Percentiles rank a stretch among this genome's conserved stretches.
phyloP scores from a whole-genome alignment of 2,888 invertebrate genomes.

The Nymphalis polychloros region DNA sequence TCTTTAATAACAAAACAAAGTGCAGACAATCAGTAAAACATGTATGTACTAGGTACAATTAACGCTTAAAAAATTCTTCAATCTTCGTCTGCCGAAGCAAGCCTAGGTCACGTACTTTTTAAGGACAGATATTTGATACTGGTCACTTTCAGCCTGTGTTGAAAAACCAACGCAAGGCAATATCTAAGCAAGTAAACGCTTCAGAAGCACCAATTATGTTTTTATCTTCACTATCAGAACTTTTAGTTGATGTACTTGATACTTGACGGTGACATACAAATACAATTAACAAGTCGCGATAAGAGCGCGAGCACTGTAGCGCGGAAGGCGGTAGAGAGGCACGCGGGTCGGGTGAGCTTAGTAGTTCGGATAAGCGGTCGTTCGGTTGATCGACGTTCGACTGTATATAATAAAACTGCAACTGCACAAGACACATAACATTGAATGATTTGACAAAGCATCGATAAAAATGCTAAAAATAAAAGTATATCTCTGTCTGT shows the following conservation, averaged over 20 bases:
- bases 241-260: background rate
- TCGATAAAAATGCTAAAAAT: too few relatives aligned
- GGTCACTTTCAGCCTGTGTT: conserved; percentile 39
- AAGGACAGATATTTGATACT: conserved; percentile 33
- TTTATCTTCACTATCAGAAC: background rate
- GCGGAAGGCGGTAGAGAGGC: too few relatives aligned
- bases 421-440: too few relatives aligned
- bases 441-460: too few relatives aligned
- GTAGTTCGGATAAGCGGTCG: too few relatives aligned
- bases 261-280: too few relatives aligned
- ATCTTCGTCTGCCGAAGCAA: conserved; percentile 21
- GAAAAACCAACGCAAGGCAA: conserved; percentile 37
- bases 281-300: too few relatives aligned
- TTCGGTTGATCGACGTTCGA: too few relatives aligned
- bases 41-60: conserved; percentile 1
- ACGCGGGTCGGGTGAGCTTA: too few relatives aligned
- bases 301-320: too few relatives aligned
- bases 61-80: conserved; percentile 28
- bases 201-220: conserved; percentile 15
- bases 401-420: too few relatives aligned
- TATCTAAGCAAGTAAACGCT: conserved; percentile 36
- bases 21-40: background rate
- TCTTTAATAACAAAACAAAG: background rate
- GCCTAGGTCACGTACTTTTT: conserved; percentile 38
- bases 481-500: too few relatives aligned